Base-by-base conservation (phyloP, 2,888 invertebrate genomes). In the Phasia obesa region DNA sequence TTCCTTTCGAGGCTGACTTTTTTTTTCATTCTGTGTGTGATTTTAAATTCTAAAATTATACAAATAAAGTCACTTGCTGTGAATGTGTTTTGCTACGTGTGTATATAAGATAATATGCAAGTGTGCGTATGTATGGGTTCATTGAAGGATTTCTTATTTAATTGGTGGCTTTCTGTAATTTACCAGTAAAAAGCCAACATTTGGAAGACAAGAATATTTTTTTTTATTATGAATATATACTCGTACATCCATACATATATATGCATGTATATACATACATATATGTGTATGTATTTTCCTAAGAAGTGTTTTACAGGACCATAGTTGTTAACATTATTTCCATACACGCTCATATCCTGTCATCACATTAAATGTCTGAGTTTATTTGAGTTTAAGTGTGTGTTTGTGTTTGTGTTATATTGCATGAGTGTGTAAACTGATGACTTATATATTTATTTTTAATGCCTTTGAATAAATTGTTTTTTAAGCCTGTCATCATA, bases 81-180 rank as follows among this genome's bases (percentile, higher is more conserved):
- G 9, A 51, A 35, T 25, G 35, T 11, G 11, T 11, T n/a, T n/a
- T 35, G 11, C 3, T 13, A 4, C 6, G 2, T 42, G n/a, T 23
- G 38, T 55, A 21, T 19, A 25, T 19, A 3, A 35, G 11, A 11
- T 35, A 42, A 42, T 9, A 13, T 3, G 15, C 4, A n/a, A 21
- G 35, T 59, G 23, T 65, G 11, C 19, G 38, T 38, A 15, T 44
- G 21, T 49, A 25, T 47, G 49, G 4, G 19, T 47, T 65, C 21
- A 55, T 77, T 77, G 38, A 73, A 77, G 73, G 65, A 60, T 64
- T 77, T 77, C 51, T 44, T 31, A 77, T 82, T 74, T 82, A 82
- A 82, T 82, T 78, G 74, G 78, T 70, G 78, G 78, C 74, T 78
- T 67, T 82, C 70, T 65, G 57, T 25, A 57, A 70, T 60, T 73